phyloP scores from a whole-genome alignment of 2,888 invertebrate genomes.

The Cephus nigrinus region DNA sequence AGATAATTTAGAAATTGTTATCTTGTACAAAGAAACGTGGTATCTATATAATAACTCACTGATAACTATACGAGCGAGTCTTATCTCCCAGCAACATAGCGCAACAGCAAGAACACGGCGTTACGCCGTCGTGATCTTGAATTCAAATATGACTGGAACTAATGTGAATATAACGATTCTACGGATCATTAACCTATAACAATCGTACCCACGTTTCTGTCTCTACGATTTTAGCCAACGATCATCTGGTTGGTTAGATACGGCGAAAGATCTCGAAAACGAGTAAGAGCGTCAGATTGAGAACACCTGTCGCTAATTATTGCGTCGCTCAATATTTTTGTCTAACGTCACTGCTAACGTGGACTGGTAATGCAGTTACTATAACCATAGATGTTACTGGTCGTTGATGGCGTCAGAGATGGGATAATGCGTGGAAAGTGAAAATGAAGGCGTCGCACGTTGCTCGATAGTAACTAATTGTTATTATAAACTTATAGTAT shows the following conservation, averaged over 20 bases:
- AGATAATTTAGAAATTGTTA: neutral
- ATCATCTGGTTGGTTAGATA: neutral
- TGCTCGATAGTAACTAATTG: constrained; percentile 64
- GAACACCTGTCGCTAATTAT: neutral
- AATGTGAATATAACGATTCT: constrained; percentile 35
- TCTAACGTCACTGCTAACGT: neutral
- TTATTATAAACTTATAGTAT: constrained; percentile 66
- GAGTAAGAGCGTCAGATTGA: neutral
- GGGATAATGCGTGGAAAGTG: constrained; percentile 47
- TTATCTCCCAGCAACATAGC: neutral
- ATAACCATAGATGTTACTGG: neutral
- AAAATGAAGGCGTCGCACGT: constrained; percentile 51
- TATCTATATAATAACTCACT: neutral
- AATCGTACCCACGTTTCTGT: constrained; percentile 21
- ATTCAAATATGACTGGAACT: constrained; percentile 29
- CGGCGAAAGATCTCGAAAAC: neutral
- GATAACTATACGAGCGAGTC: neutral
- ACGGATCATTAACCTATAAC: constrained; percentile 31
- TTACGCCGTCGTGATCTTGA: constrained; percentile 11
- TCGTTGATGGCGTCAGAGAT: constrained; percentile 9
- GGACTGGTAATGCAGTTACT: neutral
- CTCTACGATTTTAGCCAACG: neutral
- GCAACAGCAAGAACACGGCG: neutral
- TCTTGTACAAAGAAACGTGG: neutral
- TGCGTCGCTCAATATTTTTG: neutral